Percentiles rank a stretch among this genome's conserved stretches.
Conservation (phyloP, 2,888 invertebrate genomes). For the Drosophila phalerata region DNA sequence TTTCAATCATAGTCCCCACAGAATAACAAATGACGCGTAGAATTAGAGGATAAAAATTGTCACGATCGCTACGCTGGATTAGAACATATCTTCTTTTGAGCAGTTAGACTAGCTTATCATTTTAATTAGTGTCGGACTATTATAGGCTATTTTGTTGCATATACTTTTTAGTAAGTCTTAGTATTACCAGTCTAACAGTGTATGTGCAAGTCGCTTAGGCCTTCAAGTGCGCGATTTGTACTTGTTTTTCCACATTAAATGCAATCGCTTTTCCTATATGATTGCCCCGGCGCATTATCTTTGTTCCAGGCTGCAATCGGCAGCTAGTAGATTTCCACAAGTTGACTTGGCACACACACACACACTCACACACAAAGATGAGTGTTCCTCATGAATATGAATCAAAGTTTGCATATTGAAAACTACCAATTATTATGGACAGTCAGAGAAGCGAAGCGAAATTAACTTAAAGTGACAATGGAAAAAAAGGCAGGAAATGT, state of each 20-base stretch:
- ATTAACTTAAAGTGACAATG: slow-evolving; percentile 8
- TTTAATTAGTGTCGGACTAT: not conserved
- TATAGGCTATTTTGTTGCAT: not conserved
- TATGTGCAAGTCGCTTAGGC: slow-evolving; percentile 19
- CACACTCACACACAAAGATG: not conserved
- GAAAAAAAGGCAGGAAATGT: not conserved
- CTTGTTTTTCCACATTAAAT: slow-evolving; percentile 46
- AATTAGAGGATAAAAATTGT: no score
- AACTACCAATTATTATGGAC: slow-evolving; percentile 64
- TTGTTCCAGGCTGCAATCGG: slow-evolving; percentile 42
- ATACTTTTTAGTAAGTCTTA: not conserved
- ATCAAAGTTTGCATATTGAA: slow-evolving; percentile 27
- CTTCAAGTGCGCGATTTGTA: not conserved
- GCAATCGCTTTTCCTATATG: slow-evolving; percentile 68
- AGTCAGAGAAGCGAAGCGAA: slow-evolving; percentile 11
- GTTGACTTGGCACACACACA: slow-evolving; percentile 4
- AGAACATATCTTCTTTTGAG: not conserved
- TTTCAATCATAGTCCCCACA: no score
- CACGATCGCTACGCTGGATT: no score
- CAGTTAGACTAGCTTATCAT: not conserved
- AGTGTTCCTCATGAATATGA: slow-evolving; percentile 24
- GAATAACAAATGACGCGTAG: no score
- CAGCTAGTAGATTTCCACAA: slow-evolving; percentile 74
- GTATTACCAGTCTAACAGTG: slow-evolving; percentile 9
- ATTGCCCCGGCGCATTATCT: slow-evolving; percentile 46